phyloP scores from a whole-genome alignment of 2,113 vertebrate species.

The Lasiurus borealis region DNA sequence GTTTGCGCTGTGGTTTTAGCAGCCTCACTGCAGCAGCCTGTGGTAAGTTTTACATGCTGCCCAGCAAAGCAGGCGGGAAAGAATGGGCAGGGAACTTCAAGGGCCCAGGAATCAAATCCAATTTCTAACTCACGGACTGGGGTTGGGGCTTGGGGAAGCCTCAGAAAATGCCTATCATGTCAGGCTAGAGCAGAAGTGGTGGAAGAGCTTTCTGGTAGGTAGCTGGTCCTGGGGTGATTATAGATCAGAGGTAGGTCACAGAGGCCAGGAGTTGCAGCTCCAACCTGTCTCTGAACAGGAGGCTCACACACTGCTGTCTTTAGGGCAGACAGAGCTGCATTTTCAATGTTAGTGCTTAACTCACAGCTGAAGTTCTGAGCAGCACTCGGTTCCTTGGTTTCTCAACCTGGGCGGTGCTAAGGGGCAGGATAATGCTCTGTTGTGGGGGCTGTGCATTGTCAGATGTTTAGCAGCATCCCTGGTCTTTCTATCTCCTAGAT shows the following conservation, averaged over 20 bases:
- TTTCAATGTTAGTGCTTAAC: not conserved
- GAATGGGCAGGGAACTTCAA: not conserved
- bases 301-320: not conserved
- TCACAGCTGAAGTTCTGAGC: not conserved
- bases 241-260: not conserved
- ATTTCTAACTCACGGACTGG: not conserved
- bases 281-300: not conserved
- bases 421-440: not conserved
- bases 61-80: rapidly evolving
- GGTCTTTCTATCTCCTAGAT: not conserved
- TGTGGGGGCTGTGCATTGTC: not conserved
- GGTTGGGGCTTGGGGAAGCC: not conserved
- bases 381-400: not conserved
- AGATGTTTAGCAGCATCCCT: not conserved
- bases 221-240: not conserved
- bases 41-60: not conserved
- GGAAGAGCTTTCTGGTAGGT: not conserved
- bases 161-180: not conserved
- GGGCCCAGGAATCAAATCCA: not conserved
- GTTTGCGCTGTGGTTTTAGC: rapidly evolving
- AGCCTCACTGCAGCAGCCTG: not conserved
- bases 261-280: not conserved
- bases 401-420: not conserved
- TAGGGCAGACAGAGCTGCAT: not conserved
- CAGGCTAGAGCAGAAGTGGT: not conserved